Evolutionary conservation across 2,113 vertebrate species (phyloP).

Genomic region (Opisthocomus hoazin): DNA sequence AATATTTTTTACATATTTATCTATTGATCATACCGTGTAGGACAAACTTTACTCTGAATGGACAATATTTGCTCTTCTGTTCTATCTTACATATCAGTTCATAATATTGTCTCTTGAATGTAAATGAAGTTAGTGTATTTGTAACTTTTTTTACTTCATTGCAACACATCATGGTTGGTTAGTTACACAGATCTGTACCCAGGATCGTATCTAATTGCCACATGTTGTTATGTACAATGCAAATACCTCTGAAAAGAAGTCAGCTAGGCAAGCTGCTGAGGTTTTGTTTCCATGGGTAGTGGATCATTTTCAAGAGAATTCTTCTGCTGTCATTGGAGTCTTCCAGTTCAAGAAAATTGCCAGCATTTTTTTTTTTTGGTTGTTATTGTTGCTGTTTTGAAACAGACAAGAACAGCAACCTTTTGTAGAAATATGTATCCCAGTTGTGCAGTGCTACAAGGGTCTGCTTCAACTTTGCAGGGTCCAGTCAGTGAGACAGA

Average conservation of each 20-base stretch:
- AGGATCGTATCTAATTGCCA: background rate
- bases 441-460: accelerated
- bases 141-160: background rate
- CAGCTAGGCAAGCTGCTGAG: background rate
- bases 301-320: background rate
- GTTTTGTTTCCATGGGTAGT: background rate
- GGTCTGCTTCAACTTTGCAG: background rate
- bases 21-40: background rate
- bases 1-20: background rate
- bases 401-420: background rate
- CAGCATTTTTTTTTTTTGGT: background rate
- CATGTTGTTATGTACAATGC: accelerated
- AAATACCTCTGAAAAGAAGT: background rate
- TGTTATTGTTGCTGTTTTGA: background rate
- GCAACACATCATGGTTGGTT: accelerated
- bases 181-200: background rate
- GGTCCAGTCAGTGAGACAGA: background rate
- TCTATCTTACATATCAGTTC: background rate
- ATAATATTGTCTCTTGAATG: background rate
- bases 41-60: background rate
- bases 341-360: background rate
- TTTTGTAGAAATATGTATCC: background rate
- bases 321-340: accelerated
- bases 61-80: background rate
- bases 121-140: background rate